phyloP scores from a whole-genome alignment of 2,797 vertebrate genomes.

The Propithecus deckenii region DNA sequence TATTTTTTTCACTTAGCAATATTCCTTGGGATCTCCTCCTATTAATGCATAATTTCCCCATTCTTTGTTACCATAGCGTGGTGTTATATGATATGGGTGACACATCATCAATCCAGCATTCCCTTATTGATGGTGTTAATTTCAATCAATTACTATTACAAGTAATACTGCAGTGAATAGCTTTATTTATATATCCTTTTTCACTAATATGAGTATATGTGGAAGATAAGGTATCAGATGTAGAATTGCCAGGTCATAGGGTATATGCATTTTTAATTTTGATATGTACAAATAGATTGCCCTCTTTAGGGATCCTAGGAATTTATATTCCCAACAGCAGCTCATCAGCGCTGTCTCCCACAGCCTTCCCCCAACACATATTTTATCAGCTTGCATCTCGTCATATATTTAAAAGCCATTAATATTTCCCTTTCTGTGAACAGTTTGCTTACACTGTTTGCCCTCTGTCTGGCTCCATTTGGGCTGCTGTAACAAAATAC shows the following conservation, averaged over 20 bases:
- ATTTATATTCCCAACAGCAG: neutral
- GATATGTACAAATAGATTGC: neutral
- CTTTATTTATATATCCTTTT: neutral
- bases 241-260: neutral
- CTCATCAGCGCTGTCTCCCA: neutral
- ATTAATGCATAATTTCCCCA: neutral
- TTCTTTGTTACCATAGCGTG: neutral
- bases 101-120: neutral
- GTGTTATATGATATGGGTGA: neutral
- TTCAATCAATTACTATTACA: neutral
- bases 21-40: neutral
- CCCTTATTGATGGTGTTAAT: neutral
- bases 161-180: neutral
- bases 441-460: neutral
- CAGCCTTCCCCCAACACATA: neutral
- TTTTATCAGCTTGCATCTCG: neutral
- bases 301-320: neutral
- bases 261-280: constrained; percentile 20
- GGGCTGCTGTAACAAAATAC: neutral
- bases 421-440: neutral
- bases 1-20: neutral
- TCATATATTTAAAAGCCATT: neutral
- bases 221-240: neutral
- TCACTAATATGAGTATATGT: neutral
- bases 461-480: neutral